Conservation (phyloP, 35 echinoderm and acorn worm genomes). For the Strongylocentrotus purpuratus region DNA sequence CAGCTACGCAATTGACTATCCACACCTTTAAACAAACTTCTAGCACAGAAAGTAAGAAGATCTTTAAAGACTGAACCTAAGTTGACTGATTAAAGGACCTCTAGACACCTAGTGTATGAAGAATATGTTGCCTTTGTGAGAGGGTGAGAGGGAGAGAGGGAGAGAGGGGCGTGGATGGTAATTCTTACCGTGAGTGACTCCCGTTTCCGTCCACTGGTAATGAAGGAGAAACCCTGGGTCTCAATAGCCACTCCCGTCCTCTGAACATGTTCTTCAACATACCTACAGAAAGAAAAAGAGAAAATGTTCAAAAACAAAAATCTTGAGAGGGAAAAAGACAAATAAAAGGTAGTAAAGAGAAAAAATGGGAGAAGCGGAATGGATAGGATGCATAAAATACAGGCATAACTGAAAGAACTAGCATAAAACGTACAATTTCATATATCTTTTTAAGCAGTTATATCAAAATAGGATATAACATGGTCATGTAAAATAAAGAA, state of each 20-base stretch:
- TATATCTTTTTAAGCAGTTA: not conserved
- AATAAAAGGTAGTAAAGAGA: too few relatives aligned
- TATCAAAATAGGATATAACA: not conserved
- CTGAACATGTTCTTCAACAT: constrained; percentile 99
- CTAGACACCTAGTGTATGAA: not conserved
- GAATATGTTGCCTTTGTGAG: not conserved
- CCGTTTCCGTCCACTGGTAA: constrained; percentile 96
- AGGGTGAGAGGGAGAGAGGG: not conserved
- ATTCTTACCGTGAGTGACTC: constrained; percentile 97
- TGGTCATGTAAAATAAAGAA: not conserved
- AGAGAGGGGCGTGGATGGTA: not conserved
- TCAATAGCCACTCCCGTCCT: constrained; percentile 97
- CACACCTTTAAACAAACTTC: not conserved
- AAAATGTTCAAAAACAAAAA: not conserved
- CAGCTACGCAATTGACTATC: not conserved
- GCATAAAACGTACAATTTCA: not conserved
- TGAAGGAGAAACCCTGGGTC: constrained; percentile 97
- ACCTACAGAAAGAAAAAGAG: constrained; percentile 72
- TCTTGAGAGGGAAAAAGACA: not conserved
- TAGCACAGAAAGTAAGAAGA: not conserved
- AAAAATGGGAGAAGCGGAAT: not conserved
- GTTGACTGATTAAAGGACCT: not conserved
- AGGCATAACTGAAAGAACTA: not conserved
- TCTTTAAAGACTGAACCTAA: not conserved
- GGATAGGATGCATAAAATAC: not conserved